Conservation (phyloP, 2,113 vertebrate species). For the Crotalus tigris region DNA sequence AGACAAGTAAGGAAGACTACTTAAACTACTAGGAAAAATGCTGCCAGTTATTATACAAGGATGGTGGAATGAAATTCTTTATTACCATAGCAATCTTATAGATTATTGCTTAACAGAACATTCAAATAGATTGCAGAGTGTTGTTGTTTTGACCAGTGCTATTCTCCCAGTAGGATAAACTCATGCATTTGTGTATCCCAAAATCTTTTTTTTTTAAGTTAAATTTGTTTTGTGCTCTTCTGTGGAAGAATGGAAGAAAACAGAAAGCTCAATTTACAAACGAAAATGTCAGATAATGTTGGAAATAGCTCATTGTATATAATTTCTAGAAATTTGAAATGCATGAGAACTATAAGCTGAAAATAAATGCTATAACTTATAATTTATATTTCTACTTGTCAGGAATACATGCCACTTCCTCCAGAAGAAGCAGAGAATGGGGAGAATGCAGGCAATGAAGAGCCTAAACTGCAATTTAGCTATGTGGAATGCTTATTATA, state of each 20-base stretch:
- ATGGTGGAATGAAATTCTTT: background rate
- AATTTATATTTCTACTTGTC: slow-evolving; percentile 8
- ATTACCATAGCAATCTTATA: background rate
- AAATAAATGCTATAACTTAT: background rate
- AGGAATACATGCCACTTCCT: slow-evolving; percentile 97
- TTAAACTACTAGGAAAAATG: background rate
- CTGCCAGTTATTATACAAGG: background rate
- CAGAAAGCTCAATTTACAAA: background rate
- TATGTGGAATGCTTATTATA: slow-evolving; percentile 96
- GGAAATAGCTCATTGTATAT: background rate
- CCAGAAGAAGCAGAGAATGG: slow-evolving; percentile 96
- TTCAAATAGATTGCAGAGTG: background rate
- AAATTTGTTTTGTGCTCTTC: background rate
- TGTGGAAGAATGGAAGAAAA: background rate
- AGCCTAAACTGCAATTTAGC: slow-evolving; percentile 96
- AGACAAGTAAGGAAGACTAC: background rate
- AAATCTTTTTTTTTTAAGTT: background rate
- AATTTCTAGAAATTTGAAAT: background rate
- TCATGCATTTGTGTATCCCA: background rate
- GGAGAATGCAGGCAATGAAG: slow-evolving; percentile 86
- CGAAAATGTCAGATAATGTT: background rate
- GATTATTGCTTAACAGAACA: background rate
- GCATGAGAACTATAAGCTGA: background rate
- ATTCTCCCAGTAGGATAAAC: background rate
- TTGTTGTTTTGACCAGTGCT: background rate